Evolutionary conservation across 2,797 vertebrate species (phyloP).

Genomic region (Gila robusta): DNA sequence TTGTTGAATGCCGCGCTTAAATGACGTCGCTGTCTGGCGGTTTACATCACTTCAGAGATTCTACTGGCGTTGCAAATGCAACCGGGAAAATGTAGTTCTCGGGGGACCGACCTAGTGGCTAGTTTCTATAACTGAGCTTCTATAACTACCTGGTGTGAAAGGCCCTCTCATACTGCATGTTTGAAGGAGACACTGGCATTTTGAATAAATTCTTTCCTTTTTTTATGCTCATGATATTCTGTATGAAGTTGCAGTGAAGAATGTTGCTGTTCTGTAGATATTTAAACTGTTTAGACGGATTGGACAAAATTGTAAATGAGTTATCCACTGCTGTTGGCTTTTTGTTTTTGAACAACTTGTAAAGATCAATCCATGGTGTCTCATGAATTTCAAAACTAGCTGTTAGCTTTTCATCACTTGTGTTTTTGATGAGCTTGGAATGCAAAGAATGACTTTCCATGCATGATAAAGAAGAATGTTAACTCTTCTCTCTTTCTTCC

Average conservation of each 20-base stretch:
- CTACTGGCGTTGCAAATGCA: neutral
- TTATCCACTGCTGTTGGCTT: neutral
- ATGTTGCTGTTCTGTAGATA: neutral
- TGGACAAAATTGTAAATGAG: neutral
- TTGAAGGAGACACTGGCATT: neutral
- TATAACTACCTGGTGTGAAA: neutral
- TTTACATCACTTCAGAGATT: neutral
- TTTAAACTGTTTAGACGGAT: neutral
- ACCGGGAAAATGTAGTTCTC: neutral
- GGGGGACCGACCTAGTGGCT: neutral
- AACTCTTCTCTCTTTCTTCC: conserved; percentile 48
- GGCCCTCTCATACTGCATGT: neutral
- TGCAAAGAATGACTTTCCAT: neutral
- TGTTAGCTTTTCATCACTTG: conserved; percentile 12
- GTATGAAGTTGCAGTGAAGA: neutral
- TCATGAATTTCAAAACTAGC: conserved; percentile 4
- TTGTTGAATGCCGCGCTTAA: neutral
- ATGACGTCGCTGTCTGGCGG: neutral
- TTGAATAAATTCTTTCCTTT: neutral
- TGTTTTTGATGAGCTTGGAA: neutral
- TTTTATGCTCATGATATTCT: neutral
- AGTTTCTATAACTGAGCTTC: neutral
- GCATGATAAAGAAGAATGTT: neutral
- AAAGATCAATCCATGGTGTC: neutral
- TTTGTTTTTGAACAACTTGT: neutral